Percentiles rank a stretch among this genome's conserved stretches.
Conservation (phyloP, 2,888 invertebrate species). For the Syritta pipiens region DNA sequence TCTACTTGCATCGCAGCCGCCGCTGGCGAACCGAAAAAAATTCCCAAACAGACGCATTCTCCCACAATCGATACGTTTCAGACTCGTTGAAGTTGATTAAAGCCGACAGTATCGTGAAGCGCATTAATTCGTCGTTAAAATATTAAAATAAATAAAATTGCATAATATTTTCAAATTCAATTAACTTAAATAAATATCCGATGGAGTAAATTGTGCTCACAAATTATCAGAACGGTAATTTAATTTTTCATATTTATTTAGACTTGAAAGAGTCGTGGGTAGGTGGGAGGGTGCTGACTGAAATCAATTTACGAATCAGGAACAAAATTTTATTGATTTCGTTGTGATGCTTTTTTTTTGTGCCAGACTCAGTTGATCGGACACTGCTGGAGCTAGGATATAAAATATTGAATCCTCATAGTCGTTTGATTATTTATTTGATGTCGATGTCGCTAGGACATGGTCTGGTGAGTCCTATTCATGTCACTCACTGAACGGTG, state of each 20-base stretch:
- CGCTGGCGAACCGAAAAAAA: no score
- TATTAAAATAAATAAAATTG: no score
- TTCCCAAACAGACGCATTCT: no score
- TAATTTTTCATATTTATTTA: conserved; percentile 30
- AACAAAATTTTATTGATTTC: conserved; percentile 53
- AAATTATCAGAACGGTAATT: conserved; percentile 30
- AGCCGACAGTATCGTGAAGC: no score
- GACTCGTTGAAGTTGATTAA: no score
- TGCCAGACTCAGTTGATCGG: no score
- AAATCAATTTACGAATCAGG: conserved; percentile 57
- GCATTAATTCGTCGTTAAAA: no score
- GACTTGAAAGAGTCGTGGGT: conserved; percentile 2
- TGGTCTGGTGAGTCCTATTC: conserved; percentile 11
- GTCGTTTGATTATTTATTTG: conserved; percentile 16
- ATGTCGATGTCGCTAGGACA: background rate
- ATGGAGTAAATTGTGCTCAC: conserved; percentile 12
- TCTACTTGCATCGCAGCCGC: no score
- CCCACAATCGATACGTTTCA: no score
- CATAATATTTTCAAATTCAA: conserved; percentile 40
- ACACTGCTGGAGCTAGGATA: no score
- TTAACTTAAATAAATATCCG: conserved; percentile 35
- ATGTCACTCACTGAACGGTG: background rate
- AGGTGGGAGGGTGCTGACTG: background rate
- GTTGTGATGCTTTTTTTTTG: no score
- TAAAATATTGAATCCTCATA: conserved; percentile 41